Conservation (phyloP, 2,797 vertebrate genomes). For the Pyrocephalus nanus region DNA sequence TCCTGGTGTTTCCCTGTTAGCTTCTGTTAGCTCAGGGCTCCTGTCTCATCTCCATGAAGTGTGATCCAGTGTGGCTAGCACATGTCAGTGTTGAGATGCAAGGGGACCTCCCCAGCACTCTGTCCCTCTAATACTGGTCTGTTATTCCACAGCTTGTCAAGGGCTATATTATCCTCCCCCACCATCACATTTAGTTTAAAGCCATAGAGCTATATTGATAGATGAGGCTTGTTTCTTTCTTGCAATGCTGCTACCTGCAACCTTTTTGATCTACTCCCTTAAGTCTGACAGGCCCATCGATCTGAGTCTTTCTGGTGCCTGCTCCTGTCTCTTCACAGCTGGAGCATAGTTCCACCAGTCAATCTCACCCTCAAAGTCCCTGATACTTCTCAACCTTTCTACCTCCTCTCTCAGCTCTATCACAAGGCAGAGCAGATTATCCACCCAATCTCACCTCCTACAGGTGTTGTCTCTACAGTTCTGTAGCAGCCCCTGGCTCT, state of each 20-base stretch:
- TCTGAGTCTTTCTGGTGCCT: neutral
- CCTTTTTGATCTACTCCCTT: neutral
- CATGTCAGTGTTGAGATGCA: neutral
- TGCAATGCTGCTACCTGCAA: rapidly evolving
- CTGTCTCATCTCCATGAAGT: neutral
- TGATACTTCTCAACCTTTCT: neutral
- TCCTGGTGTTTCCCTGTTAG: neutral
- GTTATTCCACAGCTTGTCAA: neutral
- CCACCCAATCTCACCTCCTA: neutral
- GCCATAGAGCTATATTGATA: neutral
- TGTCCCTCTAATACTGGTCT: neutral
- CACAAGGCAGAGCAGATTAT: neutral
- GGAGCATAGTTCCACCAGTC: neutral
- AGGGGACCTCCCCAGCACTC: rapidly evolving
- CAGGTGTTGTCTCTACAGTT: neutral
- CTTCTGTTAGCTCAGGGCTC: neutral
- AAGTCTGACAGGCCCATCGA: neutral
- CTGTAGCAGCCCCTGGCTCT: neutral
- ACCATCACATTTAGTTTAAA: neutral
- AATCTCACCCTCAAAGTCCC: neutral
- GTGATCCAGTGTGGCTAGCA: neutral
- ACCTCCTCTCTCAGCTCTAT: neutral
- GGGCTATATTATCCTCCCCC: neutral
- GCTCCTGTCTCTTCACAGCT: neutral
- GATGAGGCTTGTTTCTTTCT: neutral